Evolutionary conservation across 2,113 vertebrate species (phyloP).

Genomic region (Platysteira castanea): DNA sequence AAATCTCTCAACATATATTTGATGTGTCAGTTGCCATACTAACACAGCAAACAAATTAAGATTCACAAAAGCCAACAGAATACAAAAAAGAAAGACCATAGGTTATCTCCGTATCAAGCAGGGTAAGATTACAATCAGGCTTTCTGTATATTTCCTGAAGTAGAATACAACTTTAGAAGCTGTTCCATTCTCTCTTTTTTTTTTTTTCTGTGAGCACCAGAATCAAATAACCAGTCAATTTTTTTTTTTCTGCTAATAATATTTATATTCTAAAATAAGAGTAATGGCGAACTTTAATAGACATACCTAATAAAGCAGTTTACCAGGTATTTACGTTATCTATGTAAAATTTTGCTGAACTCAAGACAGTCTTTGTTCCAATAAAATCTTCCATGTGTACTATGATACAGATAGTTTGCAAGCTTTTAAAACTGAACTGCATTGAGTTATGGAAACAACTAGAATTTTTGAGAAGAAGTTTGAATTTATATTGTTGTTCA

Average conservation of each 20-base stretch:
- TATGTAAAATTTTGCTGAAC: not conserved
- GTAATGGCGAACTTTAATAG: not conserved
- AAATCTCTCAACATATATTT: not conserved
- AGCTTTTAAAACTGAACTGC: not conserved
- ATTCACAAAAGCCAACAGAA: not conserved
- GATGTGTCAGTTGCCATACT: not conserved
- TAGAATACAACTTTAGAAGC: not conserved
- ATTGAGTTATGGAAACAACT: not conserved
- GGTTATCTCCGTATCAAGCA: not conserved
- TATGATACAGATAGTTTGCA: not conserved
- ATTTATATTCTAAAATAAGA: not conserved
- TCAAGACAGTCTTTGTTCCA: not conserved
- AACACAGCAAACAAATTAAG: not conserved
- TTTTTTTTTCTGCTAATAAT: not conserved
- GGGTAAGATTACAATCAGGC: not conserved
- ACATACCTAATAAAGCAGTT: not conserved
- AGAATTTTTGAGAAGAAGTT: not conserved
- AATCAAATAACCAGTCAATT: not conserved
- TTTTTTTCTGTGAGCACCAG: not conserved
- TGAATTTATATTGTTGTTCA: not conserved
- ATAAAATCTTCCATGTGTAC: not conserved
- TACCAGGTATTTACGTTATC: not conserved
- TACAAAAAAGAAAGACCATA: not conserved
- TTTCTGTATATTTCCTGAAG: not conserved
- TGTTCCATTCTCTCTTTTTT: not conserved